phyloP scores from a whole-genome alignment of 1,140 invertebrate species.

The Drosophila bifasciata region DNA sequence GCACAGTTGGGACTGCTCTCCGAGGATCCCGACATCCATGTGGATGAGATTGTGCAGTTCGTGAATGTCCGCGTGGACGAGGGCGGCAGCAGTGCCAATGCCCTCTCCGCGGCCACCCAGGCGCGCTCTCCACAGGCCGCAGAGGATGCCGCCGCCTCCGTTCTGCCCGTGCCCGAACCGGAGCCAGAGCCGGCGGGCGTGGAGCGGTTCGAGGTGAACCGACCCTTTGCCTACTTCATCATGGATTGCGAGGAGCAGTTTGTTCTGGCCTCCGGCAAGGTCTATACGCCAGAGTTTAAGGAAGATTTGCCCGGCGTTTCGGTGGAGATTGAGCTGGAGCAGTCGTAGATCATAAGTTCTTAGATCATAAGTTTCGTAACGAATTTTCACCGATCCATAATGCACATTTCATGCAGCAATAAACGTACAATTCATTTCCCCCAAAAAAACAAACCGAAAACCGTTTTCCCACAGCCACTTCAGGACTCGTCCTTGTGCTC shows the following conservation, averaged over 20 bases:
- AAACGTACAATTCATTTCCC: slow-evolving; percentile 58
- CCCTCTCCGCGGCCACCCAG: slow-evolving; percentile 60
- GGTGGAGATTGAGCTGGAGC: slow-evolving; percentile 74
- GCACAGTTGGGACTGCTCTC: slow-evolving; percentile 86
- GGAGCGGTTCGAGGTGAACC: slow-evolving; percentile 86
- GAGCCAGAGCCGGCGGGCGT: slow-evolving; percentile 70
- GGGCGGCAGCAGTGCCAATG: slow-evolving; percentile 66
- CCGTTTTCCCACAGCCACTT: slow-evolving; percentile 71
- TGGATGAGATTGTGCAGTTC: slow-evolving; percentile 87
- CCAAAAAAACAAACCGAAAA: slow-evolving; percentile 27
- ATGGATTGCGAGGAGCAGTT: slow-evolving; percentile 86
- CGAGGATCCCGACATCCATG: slow-evolving; percentile 85
- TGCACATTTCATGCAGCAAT: slow-evolving; percentile 35
- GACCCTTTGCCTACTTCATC: slow-evolving; percentile 89
- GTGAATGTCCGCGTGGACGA: slow-evolving; percentile 87
- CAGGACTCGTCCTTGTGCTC: slow-evolving; percentile 21
- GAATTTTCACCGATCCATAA: slow-evolving; percentile 74
- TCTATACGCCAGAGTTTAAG: slow-evolving; percentile 84
- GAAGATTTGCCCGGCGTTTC: slow-evolving; percentile 66
- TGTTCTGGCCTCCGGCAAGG: slow-evolving; percentile 87
- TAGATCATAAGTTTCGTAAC: slow-evolving; percentile 68
- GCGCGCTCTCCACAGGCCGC: slow-evolving; percentile 39
- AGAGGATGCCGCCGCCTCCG: slow-evolving; percentile 27
- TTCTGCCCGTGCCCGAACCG: slow-evolving; percentile 56
- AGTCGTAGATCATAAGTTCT: slow-evolving; percentile 47